Evolutionary conservation across 2,888 invertebrate species (phyloP).

Genomic region (Plemyria rubiginata): DNA sequence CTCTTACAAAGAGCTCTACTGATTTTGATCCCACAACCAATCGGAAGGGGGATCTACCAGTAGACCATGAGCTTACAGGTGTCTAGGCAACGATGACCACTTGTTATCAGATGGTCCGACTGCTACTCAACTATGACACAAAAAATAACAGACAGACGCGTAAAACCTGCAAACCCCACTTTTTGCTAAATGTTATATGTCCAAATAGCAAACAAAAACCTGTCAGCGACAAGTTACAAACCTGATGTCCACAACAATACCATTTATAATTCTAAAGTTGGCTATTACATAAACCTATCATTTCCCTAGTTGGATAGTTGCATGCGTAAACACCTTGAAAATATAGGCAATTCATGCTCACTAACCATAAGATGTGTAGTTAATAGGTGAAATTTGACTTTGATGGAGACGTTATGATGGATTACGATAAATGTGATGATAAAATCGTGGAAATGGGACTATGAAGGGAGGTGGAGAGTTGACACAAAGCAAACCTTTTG

Average conservation of each 20-base stretch:
- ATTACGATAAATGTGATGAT: neutral
- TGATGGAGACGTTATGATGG: neutral
- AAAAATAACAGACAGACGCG: neutral
- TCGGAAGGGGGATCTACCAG: too few relatives aligned
- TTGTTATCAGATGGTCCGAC: too few relatives aligned
- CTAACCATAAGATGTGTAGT: constrained; percentile 14
- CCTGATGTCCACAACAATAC: constrained; percentile 4
- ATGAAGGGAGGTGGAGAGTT: too few relatives aligned
- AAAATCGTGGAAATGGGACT: too few relatives aligned
- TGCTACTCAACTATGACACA: neutral
- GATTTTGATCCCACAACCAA: too few relatives aligned
- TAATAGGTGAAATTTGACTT: constrained; percentile 3
- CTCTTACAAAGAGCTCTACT: too few relatives aligned
- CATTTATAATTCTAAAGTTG: constrained; percentile 3
- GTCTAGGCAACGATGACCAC: too few relatives aligned
- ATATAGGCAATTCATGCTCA: constrained; percentile 20
- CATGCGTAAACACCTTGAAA: constrained; percentile 32
- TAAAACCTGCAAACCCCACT: neutral
- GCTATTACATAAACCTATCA: constrained; percentile 18
- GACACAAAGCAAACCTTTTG: too few relatives aligned
- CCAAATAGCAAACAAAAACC: constrained; percentile 3
- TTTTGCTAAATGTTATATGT: constrained; percentile 1
- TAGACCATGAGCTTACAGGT: too few relatives aligned
- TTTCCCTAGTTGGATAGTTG: constrained; percentile 21
- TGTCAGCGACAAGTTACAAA: constrained; percentile 3